Evolutionary conservation across 2,797 vertebrate species (phyloP).

Genomic region (Acanthis flammea): DNA sequence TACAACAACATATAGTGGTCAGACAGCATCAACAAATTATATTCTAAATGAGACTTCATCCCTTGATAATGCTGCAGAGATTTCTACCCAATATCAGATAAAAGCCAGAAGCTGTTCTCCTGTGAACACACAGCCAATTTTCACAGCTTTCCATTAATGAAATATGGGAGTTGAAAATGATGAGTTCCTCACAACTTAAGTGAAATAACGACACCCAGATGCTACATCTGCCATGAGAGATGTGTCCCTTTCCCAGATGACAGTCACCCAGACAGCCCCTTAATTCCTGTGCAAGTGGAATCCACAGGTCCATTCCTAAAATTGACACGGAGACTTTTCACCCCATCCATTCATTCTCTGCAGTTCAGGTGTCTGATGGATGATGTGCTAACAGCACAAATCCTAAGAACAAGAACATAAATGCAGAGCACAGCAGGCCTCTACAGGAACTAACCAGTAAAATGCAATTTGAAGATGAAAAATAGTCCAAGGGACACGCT

Average conservation of each 20-base stretch:
- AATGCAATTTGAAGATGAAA: slow-evolving; percentile 39
- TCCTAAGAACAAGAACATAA: slow-evolving; percentile 9
- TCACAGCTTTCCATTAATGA: slow-evolving; percentile 6
- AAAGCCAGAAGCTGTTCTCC: slow-evolving; percentile 10
- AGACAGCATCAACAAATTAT: neutral
- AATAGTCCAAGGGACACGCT: neutral
- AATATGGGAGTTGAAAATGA: neutral
- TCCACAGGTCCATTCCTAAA: neutral
- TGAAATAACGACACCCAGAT: neutral
- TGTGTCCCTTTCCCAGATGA: neutral
- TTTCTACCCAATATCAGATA: slow-evolving; percentile 32
- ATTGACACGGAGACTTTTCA: neutral
- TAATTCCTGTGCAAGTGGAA: neutral
- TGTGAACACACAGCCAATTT: neutral
- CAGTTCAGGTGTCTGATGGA: neutral
- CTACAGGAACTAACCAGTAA: slow-evolving; percentile 18
- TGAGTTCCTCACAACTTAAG: neutral
- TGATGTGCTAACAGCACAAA: neutral
- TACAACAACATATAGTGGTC: neutral
- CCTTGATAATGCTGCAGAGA: slow-evolving; percentile 25
- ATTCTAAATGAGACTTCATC: neutral
- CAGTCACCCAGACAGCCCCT: neutral
- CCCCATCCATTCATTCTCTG: neutral
- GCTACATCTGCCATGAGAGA: neutral
- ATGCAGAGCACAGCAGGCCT: slow-evolving; percentile 24